Evolutionary conservation across 2,797 vertebrate genomes (phyloP).

Genomic region (Gambusia yucatana): DNA sequence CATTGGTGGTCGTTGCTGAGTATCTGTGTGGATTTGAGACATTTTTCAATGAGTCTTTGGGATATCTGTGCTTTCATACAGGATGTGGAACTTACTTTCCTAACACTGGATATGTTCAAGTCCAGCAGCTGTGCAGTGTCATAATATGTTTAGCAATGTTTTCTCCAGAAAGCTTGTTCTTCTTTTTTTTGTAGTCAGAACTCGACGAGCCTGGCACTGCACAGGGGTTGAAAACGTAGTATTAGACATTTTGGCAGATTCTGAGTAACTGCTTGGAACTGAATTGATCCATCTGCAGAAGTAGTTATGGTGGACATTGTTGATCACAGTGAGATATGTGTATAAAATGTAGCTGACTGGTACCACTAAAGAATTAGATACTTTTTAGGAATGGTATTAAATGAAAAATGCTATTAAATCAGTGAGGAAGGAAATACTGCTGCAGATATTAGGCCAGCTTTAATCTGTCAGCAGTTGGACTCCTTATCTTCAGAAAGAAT

Average conservation of each 20-base stretch:
- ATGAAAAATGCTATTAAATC: constrained; percentile 63
- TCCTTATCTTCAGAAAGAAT: constrained; percentile 7
- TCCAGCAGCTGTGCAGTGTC: constrained; percentile 76
- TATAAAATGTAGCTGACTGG: constrained; percentile 52
- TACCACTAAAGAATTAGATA: constrained; percentile 30
- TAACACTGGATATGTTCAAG: constrained; percentile 63
- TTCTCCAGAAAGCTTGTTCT: constrained; percentile 69
- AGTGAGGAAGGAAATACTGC: constrained; percentile 50
- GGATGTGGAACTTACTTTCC: constrained; percentile 51
- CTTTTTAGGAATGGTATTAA: constrained; percentile 60
- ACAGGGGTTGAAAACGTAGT: constrained; percentile 55
- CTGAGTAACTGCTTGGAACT: constrained; percentile 59
- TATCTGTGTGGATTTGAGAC: constrained; percentile 15
- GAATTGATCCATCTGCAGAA: constrained; percentile 48
- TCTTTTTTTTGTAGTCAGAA: constrained; percentile 68
- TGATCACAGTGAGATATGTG: constrained; percentile 55
- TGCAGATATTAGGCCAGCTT: constrained; percentile 22
- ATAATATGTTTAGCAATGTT: constrained; percentile 66
- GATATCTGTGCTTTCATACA: constrained; percentile 40
- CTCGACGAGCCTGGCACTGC: constrained; percentile 34
- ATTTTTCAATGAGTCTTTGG: constrained; percentile 19
- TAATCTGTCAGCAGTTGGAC: constrained; percentile 23
- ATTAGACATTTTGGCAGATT: constrained; percentile 66
- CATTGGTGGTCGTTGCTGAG: constrained; percentile 26
- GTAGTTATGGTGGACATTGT: constrained; percentile 56